These are phyloP conservation scores for Dinoponera quadriceps DNA, from an alignment of 1,140 invertebrate genomes.

Conservation along the genomic window DNA sequence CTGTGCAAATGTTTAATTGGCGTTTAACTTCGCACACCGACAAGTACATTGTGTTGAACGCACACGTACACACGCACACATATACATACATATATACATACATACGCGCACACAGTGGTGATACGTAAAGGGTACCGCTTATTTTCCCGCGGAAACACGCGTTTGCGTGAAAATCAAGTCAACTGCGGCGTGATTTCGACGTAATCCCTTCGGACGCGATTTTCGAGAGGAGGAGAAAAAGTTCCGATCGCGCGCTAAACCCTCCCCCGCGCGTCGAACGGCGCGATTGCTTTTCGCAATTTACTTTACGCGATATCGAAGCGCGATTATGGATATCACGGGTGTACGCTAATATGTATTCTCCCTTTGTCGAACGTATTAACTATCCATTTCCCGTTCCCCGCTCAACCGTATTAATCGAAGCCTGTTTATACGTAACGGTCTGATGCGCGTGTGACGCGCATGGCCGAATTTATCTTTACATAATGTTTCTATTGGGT, in stretches of 20 bases:
- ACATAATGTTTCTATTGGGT: slow-evolving; percentile 70
- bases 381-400: slow-evolving; percentile 36
- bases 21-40: background rate
- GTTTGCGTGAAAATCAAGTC: background rate
- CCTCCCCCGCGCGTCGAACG: background rate
- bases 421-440: slow-evolving; percentile 65
- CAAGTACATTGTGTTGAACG: background rate
- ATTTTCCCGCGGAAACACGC: background rate
- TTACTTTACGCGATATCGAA: slow-evolving; percentile 25
- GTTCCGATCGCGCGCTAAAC: background rate
- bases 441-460: slow-evolving; percentile 58
- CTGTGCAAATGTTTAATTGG: slow-evolving; percentile 16
- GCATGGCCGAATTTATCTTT: slow-evolving; percentile 68
- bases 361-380: slow-evolving; percentile 55
- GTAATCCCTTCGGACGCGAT: background rate
- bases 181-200: background rate
- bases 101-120: background rate
- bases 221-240: background rate
- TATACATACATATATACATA: too few species aligned
- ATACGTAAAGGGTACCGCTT: slow-evolving; percentile 18
- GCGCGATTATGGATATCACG: slow-evolving; percentile 42
- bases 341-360: slow-evolving; percentile 39
- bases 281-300: slow-evolving; percentile 24
- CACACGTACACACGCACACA: too few species aligned
- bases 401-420: slow-evolving; percentile 66